phyloP scores from a whole-genome alignment of 2,113 vertebrate species.

The Scortum barcoo region DNA sequence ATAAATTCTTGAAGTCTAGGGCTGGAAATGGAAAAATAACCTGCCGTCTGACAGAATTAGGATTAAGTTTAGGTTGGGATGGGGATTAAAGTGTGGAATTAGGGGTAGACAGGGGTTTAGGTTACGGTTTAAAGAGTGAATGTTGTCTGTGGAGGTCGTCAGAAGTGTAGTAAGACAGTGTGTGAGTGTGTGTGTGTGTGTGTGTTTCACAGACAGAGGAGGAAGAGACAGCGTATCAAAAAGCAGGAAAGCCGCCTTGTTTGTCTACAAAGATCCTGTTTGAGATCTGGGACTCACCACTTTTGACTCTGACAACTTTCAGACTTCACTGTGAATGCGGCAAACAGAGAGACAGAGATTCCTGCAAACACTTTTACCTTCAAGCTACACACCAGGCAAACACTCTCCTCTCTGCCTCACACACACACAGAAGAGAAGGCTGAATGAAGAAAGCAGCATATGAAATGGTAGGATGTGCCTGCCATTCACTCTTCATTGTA shows the following conservation, averaged over 20 bases:
- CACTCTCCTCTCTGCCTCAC: conserved; percentile 44
- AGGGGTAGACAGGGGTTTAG: conserved; percentile 53
- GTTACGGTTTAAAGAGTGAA: conserved; percentile 37
- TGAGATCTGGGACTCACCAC: conserved; percentile 40
- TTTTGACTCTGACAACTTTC: conserved; percentile 50
- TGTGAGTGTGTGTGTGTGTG: conserved; percentile 10
- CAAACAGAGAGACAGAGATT: conserved; percentile 32
- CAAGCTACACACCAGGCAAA: conserved; percentile 47
- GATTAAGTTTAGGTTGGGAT: conserved; percentile 62
- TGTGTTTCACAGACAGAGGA: neutral
- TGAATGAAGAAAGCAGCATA: conserved; percentile 28
- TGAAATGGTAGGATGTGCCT: conserved; percentile 41
- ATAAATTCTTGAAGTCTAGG: conserved; percentile 13
- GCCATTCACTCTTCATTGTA: conserved; percentile 62
- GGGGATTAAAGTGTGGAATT: conserved; percentile 68
- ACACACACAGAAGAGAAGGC: neutral
- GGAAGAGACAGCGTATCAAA: conserved; percentile 24
- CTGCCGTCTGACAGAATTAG: conserved; percentile 61
- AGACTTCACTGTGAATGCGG: conserved; percentile 40
- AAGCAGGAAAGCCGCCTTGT: conserved; percentile 29
- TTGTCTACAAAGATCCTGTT: conserved; percentile 45
- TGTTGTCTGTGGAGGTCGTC: conserved; percentile 34
- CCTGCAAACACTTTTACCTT: conserved; percentile 33
- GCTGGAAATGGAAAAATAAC: conserved; percentile 55
- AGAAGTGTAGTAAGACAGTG: conserved; percentile 10